A percentile compares a stretch with the other conserved stretches of the same genome.
Conservation (phyloP, 2,888 invertebrate species). For the Macaria notata region DNA sequence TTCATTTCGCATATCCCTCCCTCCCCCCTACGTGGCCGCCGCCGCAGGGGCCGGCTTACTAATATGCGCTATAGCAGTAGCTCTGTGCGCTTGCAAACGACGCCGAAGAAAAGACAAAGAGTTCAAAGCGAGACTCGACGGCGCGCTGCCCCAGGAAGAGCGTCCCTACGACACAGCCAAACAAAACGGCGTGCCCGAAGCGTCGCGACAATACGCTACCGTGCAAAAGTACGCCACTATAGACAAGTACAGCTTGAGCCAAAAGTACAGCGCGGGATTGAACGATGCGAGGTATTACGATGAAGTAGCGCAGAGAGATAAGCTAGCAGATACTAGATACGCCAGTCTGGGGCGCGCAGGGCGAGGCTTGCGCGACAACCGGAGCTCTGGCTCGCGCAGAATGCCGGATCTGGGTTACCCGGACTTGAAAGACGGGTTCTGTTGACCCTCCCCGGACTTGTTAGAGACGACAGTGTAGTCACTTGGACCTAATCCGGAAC, state of each 20-base stretch:
- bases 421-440: conserved; percentile 87
- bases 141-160: conserved; percentile 81
- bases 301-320: conserved; percentile 77
- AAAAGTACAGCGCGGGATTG: conserved; percentile 78
- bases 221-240: conserved; percentile 80
- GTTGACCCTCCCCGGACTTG: conserved; percentile 85
- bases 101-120: conserved; percentile 83
- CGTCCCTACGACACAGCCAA: conserved; percentile 83
- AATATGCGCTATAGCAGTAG: conserved; percentile 80
- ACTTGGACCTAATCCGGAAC: conserved; percentile 42
- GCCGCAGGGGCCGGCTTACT: conserved; percentile 84
- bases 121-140: conserved; percentile 83
- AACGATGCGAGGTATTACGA: conserved; percentile 79
- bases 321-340: conserved; percentile 76
- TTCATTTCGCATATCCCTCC: conserved; percentile 85
- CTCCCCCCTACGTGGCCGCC: conserved; percentile 85
- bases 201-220: conserved; percentile 71
- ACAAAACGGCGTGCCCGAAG: conserved; percentile 71
- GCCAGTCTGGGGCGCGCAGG: conserved; percentile 75
- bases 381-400: conserved; percentile 70
- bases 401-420: conserved; percentile 79
- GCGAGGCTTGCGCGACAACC: conserved; percentile 65
- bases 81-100: conserved; percentile 83
- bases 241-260: conserved; percentile 80
- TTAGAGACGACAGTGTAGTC: conserved; percentile 73